Base-by-base conservation (phyloP, 2,888 invertebrate species). In the Microplitis deprimator region DNA sequence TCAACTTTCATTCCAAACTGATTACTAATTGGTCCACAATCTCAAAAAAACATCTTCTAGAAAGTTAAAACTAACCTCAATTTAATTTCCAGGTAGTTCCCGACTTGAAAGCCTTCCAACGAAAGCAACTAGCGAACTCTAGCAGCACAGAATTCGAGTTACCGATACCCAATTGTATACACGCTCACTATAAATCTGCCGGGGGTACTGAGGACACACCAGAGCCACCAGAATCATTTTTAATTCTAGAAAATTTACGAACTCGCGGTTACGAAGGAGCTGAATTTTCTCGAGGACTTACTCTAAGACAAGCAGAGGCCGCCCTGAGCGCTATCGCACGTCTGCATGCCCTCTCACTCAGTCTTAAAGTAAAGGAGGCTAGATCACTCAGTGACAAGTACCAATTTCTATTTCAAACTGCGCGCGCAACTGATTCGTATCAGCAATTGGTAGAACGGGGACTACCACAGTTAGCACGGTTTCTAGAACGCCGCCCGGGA, bases 371-470 rank as follows among this genome's bases (percentile, higher is more conserved):
- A 10, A 91, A 91, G 83, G 92, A 92, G 40, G 91, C 90, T 13
- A 90, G 90, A 75, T 85, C 90, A 1, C 85, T 93, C 8, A 90
- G 91, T 1, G 91, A 92, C 81, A 90, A 91, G 68, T 93, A 93
- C 82, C 92, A 92, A 16, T 96, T 95, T 86, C 91, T 96, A 16
- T 95, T 96, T 84, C 95, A 95, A 83, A 95, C 95, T 60, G 94
- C 94, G 64, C 91, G 94, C 85, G 95, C 95, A 0, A 95, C 95
- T 0, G 95, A 95, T 82, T 95, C 95, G 5, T 96, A 95, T 85
- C 94, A 95, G 80, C 94, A 95, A 78, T 91, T 96, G 39, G 94
- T 96, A 4, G 93, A 95, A 85, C 91, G 95, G 77, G 95, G 95
- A 1, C 90, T 96, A 20, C 95, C 95, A 0, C 95, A 95, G 85